Base-by-base conservation (phyloP, 1,140 invertebrate genomes). In the Diachasmimorpha longicaudata region DNA sequence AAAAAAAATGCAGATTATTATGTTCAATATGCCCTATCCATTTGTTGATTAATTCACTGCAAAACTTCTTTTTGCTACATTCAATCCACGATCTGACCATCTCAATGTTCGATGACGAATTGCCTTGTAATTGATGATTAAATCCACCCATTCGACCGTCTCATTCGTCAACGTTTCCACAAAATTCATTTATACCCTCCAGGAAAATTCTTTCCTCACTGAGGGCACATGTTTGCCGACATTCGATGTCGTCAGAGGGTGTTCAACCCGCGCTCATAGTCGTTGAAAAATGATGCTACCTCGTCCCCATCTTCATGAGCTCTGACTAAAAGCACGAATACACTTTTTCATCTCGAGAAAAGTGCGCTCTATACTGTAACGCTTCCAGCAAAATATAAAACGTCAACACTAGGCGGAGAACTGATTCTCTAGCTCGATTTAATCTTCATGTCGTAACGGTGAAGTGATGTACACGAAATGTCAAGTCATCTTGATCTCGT, bases 241-340 rank as follows among this genome's bases (percentile, higher is more conserved):
- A 81, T 87, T 87, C 83, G 84, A 85, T 84, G 83, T 84, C 80
- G 83, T 84, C 80, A 83, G 80, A 83, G 83, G 23, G 58, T 63
- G 23, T 63, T 63, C 58, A 63, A 63, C 58, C 23, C 58, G 10
- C 21, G 23, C 11, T 80, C 39, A 42, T 42, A 42, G 82, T 81
- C 82, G 81, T 85, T 88, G 86, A 87, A 87, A 87, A 87, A 88
- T 87, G 86, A 86, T 87, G 78, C 80, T 52, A 73, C 78, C 48
- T 52, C 48, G 16, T n/a, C 48, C 39, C 48, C 48, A 79, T 81
- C 83, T 79, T 63, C 58, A 77, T 81, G 79, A 77, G 71, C 80
- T 81, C 80, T 78, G 80, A 72, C 84, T 84, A 82, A 85, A 84
- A 83, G 82, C 82, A 83, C 80, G 76, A 79, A 79, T 63, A 82